Conservation (phyloP, 2,113 vertebrate genomes). For the Phylloscopus trochiloides region DNA sequence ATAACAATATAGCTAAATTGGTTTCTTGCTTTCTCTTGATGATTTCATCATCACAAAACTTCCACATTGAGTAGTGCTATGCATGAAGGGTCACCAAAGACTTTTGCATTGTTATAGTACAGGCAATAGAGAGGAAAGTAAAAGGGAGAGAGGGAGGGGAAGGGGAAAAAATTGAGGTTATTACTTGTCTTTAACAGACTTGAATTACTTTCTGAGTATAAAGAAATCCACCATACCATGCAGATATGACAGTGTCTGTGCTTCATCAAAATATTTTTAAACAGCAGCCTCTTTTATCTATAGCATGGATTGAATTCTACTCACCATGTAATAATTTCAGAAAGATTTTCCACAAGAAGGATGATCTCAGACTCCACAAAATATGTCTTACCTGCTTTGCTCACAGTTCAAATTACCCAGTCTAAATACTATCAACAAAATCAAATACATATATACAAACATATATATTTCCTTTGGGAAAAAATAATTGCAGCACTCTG, state of each 20-base stretch:
- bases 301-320: neutral
- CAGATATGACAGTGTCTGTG: neutral
- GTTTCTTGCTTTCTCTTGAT: neutral
- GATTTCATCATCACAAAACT: neutral
- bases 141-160: neutral
- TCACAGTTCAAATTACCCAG: neutral
- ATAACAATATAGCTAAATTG: neutral
- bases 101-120: neutral
- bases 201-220: neutral
- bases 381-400: neutral
- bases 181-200: neutral
- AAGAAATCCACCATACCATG: neutral
- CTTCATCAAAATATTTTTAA: neutral
- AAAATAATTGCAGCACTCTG: neutral
- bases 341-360: neutral
- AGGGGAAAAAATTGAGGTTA: neutral
- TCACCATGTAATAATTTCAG: neutral
- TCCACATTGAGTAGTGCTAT: neutral
- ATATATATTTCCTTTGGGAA: neutral
- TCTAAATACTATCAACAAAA: neutral
- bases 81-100: neutral
- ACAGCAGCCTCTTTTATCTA: neutral
- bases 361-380: neutral
- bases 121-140: neutral
- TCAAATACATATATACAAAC: neutral